A percentile compares a stretch with the other conserved stretches of the same genome.
phyloP scores from a whole-genome alignment of 1,140 invertebrate species.

The Bombus balteatus region DNA sequence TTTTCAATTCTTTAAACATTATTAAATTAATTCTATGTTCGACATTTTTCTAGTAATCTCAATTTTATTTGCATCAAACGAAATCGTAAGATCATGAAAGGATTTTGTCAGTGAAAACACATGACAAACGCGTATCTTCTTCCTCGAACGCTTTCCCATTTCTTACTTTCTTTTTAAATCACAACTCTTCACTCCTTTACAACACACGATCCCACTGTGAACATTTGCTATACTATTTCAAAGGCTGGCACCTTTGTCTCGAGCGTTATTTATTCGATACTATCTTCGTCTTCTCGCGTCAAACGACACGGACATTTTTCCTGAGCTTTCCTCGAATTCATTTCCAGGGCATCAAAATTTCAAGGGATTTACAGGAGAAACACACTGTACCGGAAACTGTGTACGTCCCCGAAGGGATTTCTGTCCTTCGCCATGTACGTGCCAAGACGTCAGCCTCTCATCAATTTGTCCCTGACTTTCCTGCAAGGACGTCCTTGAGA shows the following conservation, averaged over 20 bases:
- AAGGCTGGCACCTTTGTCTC: not conserved
- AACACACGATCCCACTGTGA: not conserved
- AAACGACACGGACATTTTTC: not conserved
- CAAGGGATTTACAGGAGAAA: not conserved
- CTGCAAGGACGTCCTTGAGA: slow-evolving; percentile 3
- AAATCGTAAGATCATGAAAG: not conserved
- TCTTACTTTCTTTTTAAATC: not conserved
- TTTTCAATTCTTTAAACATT: too few species aligned
- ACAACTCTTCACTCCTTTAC: too few species aligned
- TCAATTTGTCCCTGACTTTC: slow-evolving; percentile 34
- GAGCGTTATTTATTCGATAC: not conserved
- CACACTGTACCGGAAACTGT: slow-evolving; percentile 7
- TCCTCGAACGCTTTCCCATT: not conserved
- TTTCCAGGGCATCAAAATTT: slow-evolving; percentile 30
- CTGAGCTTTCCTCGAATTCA: slow-evolving; percentile 13
- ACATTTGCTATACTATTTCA: too few species aligned
- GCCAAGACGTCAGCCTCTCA: slow-evolving; percentile 22
- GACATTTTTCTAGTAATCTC: not conserved
- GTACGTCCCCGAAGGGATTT: slow-evolving; percentile 3
- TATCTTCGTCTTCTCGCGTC: not conserved
- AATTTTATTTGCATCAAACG: not conserved
- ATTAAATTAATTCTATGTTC: not conserved
- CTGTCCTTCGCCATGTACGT: slow-evolving; percentile 18
- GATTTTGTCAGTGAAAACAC: not conserved
- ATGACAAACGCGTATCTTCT: not conserved